Conservation (phyloP, 2,797 vertebrate genomes). For the Pristis pectinata region DNA sequence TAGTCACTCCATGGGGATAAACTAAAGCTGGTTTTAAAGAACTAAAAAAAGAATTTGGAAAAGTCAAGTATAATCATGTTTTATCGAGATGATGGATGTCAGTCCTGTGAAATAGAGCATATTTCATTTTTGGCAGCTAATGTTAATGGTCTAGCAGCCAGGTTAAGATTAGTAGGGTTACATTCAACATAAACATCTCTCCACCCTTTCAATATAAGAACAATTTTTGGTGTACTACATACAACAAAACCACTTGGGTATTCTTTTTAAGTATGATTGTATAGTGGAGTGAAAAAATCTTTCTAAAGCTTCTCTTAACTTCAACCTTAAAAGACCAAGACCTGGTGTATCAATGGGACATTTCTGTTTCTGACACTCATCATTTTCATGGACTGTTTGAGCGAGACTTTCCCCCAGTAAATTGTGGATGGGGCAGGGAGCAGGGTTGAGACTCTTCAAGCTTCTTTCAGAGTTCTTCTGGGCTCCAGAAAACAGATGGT, state of each 20-base stretch:
- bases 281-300: not conserved
- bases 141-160: not conserved
- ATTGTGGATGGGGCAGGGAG: not conserved
- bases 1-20: constrained; percentile 21
- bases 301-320: not conserved
- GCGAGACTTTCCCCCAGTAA: not conserved
- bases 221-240: not conserved
- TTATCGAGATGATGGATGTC: constrained; percentile 19
- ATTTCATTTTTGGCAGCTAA: not conserved
- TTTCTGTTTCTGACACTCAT: not conserved
- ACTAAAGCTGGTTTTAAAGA: constrained; percentile 22
- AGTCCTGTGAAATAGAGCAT: not conserved
- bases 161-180: not conserved
- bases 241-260: not conserved
- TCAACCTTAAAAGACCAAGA: not conserved
- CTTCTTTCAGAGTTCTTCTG: not conserved
- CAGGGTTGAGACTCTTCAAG: too few species aligned
- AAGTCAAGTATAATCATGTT: not conserved
- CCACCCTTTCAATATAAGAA: not conserved
- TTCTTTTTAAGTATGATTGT: not conserved
- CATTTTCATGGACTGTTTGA: not conserved
- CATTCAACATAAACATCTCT: not conserved
- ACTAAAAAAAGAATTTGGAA: constrained; percentile 16
- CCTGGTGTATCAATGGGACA: not conserved
- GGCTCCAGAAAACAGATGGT: too few species aligned